Evolutionary conservation across 2,797 vertebrate genomes (phyloP).

Genomic region (Coregonus suidteri): DNA sequence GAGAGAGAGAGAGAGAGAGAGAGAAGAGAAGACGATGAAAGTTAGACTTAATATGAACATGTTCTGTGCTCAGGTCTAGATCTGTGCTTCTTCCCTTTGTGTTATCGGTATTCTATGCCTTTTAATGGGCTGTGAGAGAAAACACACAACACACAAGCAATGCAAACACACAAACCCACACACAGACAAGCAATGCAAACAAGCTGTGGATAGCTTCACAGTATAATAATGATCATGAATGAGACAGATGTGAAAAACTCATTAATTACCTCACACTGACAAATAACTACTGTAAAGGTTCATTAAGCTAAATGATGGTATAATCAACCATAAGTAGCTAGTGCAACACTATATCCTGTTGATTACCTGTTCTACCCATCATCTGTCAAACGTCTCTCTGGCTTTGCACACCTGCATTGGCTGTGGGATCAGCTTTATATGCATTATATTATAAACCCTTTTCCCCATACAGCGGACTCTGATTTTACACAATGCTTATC

Average conservation of each 20-base stretch:
- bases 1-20: background rate
- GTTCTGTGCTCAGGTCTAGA: slow-evolving; percentile 46
- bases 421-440: too few species aligned
- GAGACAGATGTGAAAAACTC: slow-evolving; percentile 34
- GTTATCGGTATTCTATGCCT: slow-evolving; percentile 34
- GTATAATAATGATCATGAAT: slow-evolving; percentile 21
- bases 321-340: slow-evolving; percentile 38
- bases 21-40: slow-evolving; percentile 43
- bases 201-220: slow-evolving; percentile 17
- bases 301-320: slow-evolving; percentile 38
- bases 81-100: slow-evolving; percentile 31
- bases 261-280: slow-evolving; percentile 28
- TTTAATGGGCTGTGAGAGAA: slow-evolving; percentile 39
- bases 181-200: too few species aligned
- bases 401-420: too few species aligned
- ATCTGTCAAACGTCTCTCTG: slow-evolving; percentile 26
- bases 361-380: slow-evolving; percentile 30
- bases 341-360: slow-evolving; percentile 16
- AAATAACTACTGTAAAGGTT: slow-evolving; percentile 34
- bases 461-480: too few species aligned
- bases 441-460: too few species aligned
- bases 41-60: slow-evolving; percentile 47
- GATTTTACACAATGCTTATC: too few species aligned
- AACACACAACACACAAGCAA: too few species aligned
- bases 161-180: too few species aligned